phyloP scores from a whole-genome alignment of 2,113 vertebrate genomes.

The Excalfactoria chinensis region DNA sequence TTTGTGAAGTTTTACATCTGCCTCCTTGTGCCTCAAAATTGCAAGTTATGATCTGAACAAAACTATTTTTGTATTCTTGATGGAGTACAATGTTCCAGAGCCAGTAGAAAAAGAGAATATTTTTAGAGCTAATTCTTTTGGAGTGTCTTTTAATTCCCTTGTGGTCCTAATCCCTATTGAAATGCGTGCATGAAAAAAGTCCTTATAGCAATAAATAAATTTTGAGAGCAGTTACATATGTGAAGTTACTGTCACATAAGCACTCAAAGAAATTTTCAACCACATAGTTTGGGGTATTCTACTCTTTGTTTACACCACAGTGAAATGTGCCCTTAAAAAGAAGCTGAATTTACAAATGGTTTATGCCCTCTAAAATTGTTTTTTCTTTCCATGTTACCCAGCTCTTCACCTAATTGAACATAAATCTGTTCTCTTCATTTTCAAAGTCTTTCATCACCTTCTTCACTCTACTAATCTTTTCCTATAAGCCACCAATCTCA shows the following conservation, averaged over 20 bases:
- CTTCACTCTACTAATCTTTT: not conserved
- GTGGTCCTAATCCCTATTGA: not conserved
- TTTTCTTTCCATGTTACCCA: not conserved
- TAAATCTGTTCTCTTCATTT: not conserved
- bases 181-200: not conserved
- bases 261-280: not conserved
- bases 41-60: not conserved
- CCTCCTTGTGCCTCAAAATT: not conserved
- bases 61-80: slow-evolving; percentile 1
- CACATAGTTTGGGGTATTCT: not conserved
- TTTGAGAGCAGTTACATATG: not conserved
- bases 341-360: not conserved
- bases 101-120: not conserved
- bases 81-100: not conserved
- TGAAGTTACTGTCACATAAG: not conserved
- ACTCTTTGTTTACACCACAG: not conserved
- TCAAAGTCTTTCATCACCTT: not conserved
- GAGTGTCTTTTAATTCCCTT: not conserved
- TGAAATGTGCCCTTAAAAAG: not conserved
- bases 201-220: not conserved
- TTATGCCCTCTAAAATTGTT: not conserved
- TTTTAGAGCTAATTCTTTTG: not conserved
- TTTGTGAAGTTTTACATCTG: not conserved
- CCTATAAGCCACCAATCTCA: not conserved
- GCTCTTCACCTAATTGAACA: not conserved